Percentiles rank a stretch among this genome's conserved stretches.
phyloP scores from a whole-genome alignment of 2,888 invertebrate species.

The Petrolisthes manimaculis region DNA sequence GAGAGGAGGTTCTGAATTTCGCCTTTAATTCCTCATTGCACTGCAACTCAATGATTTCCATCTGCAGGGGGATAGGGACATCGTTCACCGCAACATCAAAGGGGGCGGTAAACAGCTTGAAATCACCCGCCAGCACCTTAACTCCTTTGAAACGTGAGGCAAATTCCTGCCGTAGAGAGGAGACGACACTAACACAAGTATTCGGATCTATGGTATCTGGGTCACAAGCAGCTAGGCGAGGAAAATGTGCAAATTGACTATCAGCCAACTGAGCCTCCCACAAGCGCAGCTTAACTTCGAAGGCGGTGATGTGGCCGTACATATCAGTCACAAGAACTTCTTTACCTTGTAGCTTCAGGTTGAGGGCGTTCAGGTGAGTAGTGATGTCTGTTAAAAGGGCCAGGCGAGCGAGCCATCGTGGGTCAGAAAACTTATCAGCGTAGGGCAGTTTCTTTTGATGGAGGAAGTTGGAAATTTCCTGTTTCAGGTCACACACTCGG shows the following conservation, averaged over 20 bases:
- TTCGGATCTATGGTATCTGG: too few relatives aligned
- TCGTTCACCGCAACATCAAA: constrained; percentile 12
- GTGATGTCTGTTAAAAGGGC: constrained; percentile 10
- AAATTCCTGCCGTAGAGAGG: neutral
- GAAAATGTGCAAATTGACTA: neutral
- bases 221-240: neutral
- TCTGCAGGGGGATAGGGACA: neutral
- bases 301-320: neutral
- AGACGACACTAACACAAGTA: neutral
- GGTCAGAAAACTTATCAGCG: constrained; percentile 7
- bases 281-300: neutral
- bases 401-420: neutral
- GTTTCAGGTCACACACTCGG: too few relatives aligned
- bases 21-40: neutral
- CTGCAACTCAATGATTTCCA: constrained; percentile 27
- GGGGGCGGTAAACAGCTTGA: constrained; percentile 16
- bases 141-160: neutral
- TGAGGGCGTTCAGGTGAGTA: neutral
- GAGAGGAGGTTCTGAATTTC: neutral
- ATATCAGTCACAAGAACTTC: neutral
- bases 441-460: neutral
- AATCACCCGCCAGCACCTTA: too few relatives aligned
- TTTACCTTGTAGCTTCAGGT: neutral
- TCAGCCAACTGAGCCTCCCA: neutral
- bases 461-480: too few relatives aligned